phyloP scores from a whole-genome alignment of 2,888 invertebrate species.

The Prosopocoilus inquinatus region DNA sequence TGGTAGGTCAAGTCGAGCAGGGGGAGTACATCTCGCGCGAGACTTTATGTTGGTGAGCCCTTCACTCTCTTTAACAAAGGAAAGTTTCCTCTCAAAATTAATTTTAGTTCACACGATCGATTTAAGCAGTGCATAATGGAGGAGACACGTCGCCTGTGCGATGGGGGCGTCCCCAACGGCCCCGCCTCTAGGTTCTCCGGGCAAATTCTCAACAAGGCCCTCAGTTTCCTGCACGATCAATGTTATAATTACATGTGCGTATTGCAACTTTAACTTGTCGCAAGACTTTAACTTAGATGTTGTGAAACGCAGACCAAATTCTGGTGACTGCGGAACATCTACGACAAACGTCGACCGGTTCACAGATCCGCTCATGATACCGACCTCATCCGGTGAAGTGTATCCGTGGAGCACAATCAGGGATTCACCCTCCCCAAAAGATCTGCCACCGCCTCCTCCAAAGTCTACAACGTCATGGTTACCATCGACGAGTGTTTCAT shows the following conservation, averaged over 20 bases:
- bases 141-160: conserved; percentile 56
- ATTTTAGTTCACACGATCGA: conserved; percentile 56
- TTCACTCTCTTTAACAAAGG: background rate
- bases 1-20: conserved; percentile 59
- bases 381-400: conserved; percentile 43
- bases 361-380: conserved; percentile 36
- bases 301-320: conserved; percentile 51
- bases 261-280: background rate
- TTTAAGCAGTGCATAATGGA: conserved; percentile 59
- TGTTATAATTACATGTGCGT: conserved; percentile 60
- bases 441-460: conserved; percentile 32
- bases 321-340: conserved; percentile 49
- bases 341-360: conserved; percentile 11
- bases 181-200: conserved; percentile 56
- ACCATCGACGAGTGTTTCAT: conserved; percentile 24
- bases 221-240: conserved; percentile 59
- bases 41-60: conserved; percentile 58
- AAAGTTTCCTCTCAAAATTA: conserved; percentile 4
- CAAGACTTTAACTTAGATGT: conserved; percentile 4
- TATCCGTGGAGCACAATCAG: conserved; percentile 45
- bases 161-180: conserved; percentile 50
- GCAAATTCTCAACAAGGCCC: conserved; percentile 58
- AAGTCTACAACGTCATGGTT: conserved; percentile 36
- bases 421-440: conserved; percentile 31
- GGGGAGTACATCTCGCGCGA: conserved; percentile 54